Percentiles rank a stretch among this genome's conserved stretches.
phyloP scores from a whole-genome alignment of 2,888 invertebrate genomes.

The Notocelia uddmanniana region DNA sequence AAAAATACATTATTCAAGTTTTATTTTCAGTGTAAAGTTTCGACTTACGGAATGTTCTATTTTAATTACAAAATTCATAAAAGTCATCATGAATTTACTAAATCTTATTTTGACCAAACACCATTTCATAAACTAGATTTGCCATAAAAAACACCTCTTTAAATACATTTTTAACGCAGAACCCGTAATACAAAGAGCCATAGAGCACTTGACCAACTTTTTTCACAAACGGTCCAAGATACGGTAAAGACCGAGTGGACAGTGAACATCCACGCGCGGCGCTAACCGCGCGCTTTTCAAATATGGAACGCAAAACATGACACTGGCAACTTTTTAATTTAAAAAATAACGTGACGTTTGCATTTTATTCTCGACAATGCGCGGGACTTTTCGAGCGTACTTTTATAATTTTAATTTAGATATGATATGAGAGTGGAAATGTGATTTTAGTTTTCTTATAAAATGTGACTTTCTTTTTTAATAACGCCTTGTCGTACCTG shows the following conservation, averaged over 20 bases:
- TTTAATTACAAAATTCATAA: too few relatives aligned
- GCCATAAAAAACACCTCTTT: conserved; percentile 12
- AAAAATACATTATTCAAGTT: too few relatives aligned
- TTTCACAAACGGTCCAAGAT: conserved; percentile 42
- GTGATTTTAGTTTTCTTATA: conserved; percentile 33
- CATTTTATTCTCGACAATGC: conserved; percentile 42
- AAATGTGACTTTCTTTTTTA: conserved; percentile 47
- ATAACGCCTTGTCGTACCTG: conserved; percentile 51
- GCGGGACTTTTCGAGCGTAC: conserved; percentile 50
- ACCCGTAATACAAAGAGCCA: conserved; percentile 36
- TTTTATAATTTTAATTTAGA: conserved; percentile 15
- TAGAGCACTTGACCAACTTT: conserved; percentile 44
- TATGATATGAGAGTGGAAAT: too few relatives aligned
- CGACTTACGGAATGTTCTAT: too few relatives aligned
- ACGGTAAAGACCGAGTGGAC: conserved; percentile 56
- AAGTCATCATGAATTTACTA: neutral
- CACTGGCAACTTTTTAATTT: conserved; percentile 18
- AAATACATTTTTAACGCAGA: conserved; percentile 31
- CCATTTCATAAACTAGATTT: conserved; percentile 8
- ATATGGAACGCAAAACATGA: conserved; percentile 55
- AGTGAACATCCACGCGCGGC: conserved; percentile 58
- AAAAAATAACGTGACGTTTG: conserved; percentile 49
- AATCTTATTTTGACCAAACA: neutral
- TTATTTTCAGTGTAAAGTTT: too few relatives aligned
- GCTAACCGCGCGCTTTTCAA: conserved; percentile 62